Conservation (phyloP, 2,797 vertebrate species). For the Antrozous pallidus region DNA sequence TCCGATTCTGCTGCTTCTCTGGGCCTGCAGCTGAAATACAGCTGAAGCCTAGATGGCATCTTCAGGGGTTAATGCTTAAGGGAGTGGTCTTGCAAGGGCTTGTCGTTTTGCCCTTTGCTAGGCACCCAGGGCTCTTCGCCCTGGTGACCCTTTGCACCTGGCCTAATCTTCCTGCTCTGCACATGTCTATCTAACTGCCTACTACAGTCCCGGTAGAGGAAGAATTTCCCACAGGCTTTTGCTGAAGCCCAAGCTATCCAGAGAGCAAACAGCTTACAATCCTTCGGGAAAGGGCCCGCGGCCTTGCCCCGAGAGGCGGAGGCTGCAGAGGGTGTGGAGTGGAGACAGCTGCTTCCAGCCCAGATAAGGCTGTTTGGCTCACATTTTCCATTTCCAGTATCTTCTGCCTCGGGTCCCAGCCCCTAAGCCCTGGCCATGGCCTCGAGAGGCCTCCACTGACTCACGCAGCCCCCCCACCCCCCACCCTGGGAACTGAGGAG, state of each 20-base stretch:
- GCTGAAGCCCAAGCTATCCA: not conserved
- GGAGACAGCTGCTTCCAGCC: slow-evolving; percentile 60
- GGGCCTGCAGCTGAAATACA: not conserved
- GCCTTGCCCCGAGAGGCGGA: not conserved
- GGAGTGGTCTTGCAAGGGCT: not conserved
- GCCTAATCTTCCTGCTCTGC: not conserved
- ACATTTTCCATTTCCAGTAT: slow-evolving; percentile 67
- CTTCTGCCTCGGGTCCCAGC: not conserved
- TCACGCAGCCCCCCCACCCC: not conserved
- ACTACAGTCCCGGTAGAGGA: not conserved
- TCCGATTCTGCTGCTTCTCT: not conserved
- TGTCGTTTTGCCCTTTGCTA: not conserved
- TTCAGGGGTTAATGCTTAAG: not conserved
- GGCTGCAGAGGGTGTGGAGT: not conserved
- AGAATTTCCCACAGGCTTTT: not conserved
- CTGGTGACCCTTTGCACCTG: not conserved
- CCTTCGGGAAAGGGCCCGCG: not conserved
- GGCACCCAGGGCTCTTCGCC: not conserved
- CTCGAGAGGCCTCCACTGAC: not conserved
- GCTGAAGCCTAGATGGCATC: not conserved
- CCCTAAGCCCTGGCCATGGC: not conserved
- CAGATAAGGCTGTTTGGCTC: slow-evolving; percentile 61
- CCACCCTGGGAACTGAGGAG: not conserved
- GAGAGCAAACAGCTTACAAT: not conserved
- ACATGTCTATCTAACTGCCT: not conserved